Evolutionary conservation across 2,113 vertebrate genomes (phyloP), one percentile per base, ranked within the genome.

Genomic region (Leptosomus discolor): DNA sequence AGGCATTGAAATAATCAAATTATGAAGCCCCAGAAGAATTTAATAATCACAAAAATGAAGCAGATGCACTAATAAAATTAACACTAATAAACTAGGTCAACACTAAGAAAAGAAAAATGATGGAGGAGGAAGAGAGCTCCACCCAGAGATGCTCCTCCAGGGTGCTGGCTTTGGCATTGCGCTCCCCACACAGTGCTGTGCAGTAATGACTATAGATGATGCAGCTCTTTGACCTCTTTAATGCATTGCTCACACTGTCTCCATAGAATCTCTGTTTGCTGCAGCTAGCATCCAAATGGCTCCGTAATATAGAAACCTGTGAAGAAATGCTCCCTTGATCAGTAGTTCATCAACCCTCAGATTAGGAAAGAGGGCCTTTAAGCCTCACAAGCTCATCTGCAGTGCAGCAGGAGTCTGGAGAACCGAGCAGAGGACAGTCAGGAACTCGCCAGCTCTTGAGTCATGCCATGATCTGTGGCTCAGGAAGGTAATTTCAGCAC

Each of bases 1-100:
- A 96, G 73, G 83, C 83, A 88, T 16, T 88, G 81, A 97, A 95
- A 96, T 93, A 97, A 98, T 97, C 89, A 93, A 97, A 94, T 97
- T 96, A 94, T 1, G 18, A 60, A 94, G 90, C 70, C 93, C 96
- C 70, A 36, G 96, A 97, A 95, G 86, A 78, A 95, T 96, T 98
- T 97, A 94, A 98, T 96, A 96, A 96, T 93, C 61, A 87, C 67
- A 89, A 88, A 93, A 96, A 97, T 16, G 36, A 91, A 96, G 94
- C 91, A 93, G 94, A 96, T 63, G 84, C 69, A 78, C 92, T 96
- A 96, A 97, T 88, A 93, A 95, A 91, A 94, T 92, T 94, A 97
- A 95, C 60, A 85, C 54, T 93, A 97, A 96, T 88, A 97, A 97
- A 88, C 77, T 93, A 85, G 95, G 86, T 98, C 95, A 95, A 80